Evolutionary conservation across 2,797 vertebrate genomes (phyloP), one percentile per base, ranked within the genome.

Genomic region (Clarias laeviceps): DNA sequence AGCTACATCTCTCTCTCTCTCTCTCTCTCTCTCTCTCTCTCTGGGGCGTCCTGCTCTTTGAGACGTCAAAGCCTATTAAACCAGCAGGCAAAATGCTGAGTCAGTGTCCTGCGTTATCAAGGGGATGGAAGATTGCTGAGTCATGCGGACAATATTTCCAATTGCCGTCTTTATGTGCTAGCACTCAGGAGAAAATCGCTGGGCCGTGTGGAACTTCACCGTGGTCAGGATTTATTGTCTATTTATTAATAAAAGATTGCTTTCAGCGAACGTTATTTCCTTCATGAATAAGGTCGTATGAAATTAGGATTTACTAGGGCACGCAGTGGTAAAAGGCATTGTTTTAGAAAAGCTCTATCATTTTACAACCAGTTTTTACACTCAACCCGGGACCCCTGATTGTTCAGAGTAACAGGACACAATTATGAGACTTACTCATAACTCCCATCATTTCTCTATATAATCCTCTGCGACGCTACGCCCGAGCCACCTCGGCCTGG

Each of bases 111-210:
- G 64, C 37, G 59, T 81, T 84, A 82, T 84, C 82, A 84, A 69
- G 82, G 27, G 78, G 56, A 66, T 45, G 61, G 32, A 61, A 74
- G 62, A 84, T 22, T 82, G 86, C 86, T 64, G 86, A 84, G 82
- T 87, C 86, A 87, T 87, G 62, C 61, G 69, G 68, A 66, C 82
- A 66, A 87, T 80, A 87, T 87, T 87, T 87, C 77, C 77, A 80
- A 84, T 76, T 32, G 82, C 82, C 20, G 68, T 61, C 68, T 84
- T 84, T 84, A 50, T 80, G n/a, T 45, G 40, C 77, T 40, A 8
- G 37, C 57, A 54, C 65, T 82, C n/a, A 22, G 20, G 37, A 40
- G 77, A 40, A 62, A 79, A 62, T 62, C 34, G 34, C 59, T n/a
- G 77, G 57, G n/a, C 77, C 24, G 1, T 40, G 57, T 62, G 59